Evolutionary conservation across 64 coral and sea anemone genomes (phyloP), one percentile per base, ranked within the genome.

Genomic region (Stylophora pistillata): DNA sequence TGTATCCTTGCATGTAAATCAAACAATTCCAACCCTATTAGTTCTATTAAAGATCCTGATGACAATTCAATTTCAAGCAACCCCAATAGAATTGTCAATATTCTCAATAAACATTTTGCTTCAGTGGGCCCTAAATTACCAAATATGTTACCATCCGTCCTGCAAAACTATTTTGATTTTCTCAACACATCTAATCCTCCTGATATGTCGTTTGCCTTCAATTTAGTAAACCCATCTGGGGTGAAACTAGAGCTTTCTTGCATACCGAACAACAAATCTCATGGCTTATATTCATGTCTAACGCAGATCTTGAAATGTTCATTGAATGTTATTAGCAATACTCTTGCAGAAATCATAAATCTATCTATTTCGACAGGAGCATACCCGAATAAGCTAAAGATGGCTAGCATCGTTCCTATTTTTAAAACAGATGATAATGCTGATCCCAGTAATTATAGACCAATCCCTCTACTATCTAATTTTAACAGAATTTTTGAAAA

Each of bases 101-200:
- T 87, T 33, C n/a, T 87, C 74, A 74, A 87, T 59, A 56, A 87
- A 13, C 70, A 88, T 88, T 88, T 77, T 88, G 73, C 33, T 15
- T 70, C 56, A 37, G 86, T 88, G 58, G 72, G 73, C 61, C 9
- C 25, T 30, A 88, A 37, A 62, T 61, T 88, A 88, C 52, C 86
- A n/a, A 77, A 55, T 77, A 88, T 77, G 7, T 41, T 71, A 23
- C 71, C 72, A 25, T 23, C 47, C 27, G 32, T 16, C 32, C n/a
- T 34, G 16, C n/a, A 56, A 18, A 15, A 74, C 58, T 72, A 75
- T 75, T 15, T 14, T 21, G 26, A 88, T 29, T 59, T 76, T 78
- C 74, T 78, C 26, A 41, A 60, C 9, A 25, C 37, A 64, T 18
- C 3, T 18, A 88, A 77, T 12, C 63, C 86, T 53, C 27, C 86